A percentile compares a stretch with the other conserved stretches of the same genome.
Conservation (phyloP, 2,797 vertebrate genomes). For the Heterohyrax brucei region DNA sequence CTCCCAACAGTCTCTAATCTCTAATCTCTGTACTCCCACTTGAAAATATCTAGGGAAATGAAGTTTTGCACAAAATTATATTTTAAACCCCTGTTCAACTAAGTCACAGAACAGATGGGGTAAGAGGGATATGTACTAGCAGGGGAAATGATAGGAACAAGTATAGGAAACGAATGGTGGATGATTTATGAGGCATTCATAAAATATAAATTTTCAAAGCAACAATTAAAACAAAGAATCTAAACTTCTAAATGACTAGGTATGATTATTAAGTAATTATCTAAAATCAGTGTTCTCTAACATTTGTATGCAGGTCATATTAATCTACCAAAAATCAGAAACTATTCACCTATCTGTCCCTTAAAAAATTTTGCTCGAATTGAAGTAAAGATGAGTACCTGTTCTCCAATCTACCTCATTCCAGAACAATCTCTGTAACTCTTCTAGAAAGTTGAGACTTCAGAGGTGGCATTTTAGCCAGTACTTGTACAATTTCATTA, state of each 20-base stretch:
- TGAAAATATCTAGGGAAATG: conserved; percentile 40
- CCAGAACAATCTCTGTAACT: neutral
- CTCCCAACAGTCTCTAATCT: conserved; percentile 58
- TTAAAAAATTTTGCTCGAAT: neutral
- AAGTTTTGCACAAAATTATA: conserved; percentile 47
- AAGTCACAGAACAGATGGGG: conserved; percentile 38
- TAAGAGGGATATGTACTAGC: neutral
- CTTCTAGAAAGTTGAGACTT: neutral
- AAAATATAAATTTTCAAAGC: conserved; percentile 7
- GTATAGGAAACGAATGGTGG: conserved; percentile 40
- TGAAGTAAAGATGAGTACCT: neutral
- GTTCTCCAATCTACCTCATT: neutral
- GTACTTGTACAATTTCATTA: neutral
- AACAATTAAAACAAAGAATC: conserved; percentile 23
- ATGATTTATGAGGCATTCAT: neutral
- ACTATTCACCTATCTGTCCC: neutral
- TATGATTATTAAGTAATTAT: neutral
- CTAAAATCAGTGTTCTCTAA: conserved; percentile 9
- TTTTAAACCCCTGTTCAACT: conserved; percentile 45
- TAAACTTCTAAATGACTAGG: conserved; percentile 5
- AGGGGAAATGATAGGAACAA: conserved; percentile 44
- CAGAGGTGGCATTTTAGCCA: neutral
- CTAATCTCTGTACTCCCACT: conserved; percentile 18
- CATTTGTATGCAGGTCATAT: neutral
- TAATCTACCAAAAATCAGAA: neutral